Conservation (phyloP, 1,140 invertebrate genomes). For the Rhagoletis pomonella region DNA sequence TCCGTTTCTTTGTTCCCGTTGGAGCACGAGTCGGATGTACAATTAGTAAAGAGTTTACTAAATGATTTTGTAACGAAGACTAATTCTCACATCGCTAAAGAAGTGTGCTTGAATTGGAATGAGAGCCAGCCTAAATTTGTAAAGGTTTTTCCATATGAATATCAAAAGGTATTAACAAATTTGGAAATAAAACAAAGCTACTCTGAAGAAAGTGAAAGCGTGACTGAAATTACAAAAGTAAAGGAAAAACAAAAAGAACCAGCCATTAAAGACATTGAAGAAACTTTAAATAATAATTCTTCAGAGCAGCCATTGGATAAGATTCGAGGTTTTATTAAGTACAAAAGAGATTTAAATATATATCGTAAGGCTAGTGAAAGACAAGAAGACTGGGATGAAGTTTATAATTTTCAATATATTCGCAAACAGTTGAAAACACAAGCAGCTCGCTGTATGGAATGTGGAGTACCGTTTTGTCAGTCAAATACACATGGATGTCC, state of each 20-base stretch:
- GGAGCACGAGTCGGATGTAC: slow-evolving; percentile 86
- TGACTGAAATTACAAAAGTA: slow-evolving; percentile 75
- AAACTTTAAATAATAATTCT: slow-evolving; percentile 87
- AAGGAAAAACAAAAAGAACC: slow-evolving; percentile 74
- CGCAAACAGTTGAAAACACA: slow-evolving; percentile 91
- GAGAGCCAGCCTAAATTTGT: slow-evolving; percentile 87
- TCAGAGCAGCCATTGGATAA: slow-evolving; percentile 91
- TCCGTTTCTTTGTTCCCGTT: slow-evolving; percentile 92
- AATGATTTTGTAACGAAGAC: slow-evolving; percentile 93
- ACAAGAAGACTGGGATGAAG: slow-evolving; percentile 97
- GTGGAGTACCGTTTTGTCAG: slow-evolving; percentile 99
- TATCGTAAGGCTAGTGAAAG: slow-evolving; percentile 91
- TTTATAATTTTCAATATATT: slow-evolving; percentile 91
- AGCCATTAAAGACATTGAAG: slow-evolving; percentile 89
- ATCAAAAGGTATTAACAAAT: slow-evolving; percentile 91
- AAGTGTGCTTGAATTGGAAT: slow-evolving; percentile 90
- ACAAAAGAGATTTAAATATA: slow-evolving; percentile 88
- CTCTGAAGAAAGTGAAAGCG: slow-evolving; percentile 74
- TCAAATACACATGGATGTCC: slow-evolving; percentile 95
- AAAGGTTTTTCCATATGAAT: slow-evolving; percentile 99
- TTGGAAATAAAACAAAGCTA: slow-evolving; percentile 81
- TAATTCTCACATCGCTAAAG: slow-evolving; percentile 87
- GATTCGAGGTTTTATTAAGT: slow-evolving; percentile 96
- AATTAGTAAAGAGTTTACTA: slow-evolving; percentile 86
- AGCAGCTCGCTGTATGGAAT: slow-evolving; percentile 99